Evolutionary conservation across 2,888 invertebrate species (phyloP).

Genomic region (Strigamia maritima): DNA sequence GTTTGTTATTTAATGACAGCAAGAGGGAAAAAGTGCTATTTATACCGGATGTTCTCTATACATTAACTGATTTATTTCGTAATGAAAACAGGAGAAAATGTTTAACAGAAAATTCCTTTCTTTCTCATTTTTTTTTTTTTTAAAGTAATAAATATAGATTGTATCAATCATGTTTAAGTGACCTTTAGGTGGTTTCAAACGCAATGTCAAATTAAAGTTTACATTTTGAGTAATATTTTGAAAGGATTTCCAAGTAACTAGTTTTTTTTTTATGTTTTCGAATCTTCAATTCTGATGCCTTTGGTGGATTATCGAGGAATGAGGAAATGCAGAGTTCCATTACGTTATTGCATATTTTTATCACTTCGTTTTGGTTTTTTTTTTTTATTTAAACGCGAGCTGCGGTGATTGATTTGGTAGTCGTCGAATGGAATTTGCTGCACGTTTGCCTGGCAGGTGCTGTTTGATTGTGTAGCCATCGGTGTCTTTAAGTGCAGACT

Average conservation of each 20-base stretch:
- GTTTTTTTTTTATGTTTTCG: neutral
- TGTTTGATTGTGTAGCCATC: conserved; percentile 30
- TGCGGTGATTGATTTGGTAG: conserved; percentile 9
- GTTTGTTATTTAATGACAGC: neutral
- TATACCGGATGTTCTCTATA: neutral
- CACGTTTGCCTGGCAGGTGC: conserved; percentile 28
- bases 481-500: conserved; percentile 33
- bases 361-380: neutral
- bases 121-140: too few relatives aligned
- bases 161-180: neutral
- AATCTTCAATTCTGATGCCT: neutral
- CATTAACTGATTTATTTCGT: neutral
- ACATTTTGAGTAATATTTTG: too few relatives aligned
- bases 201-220: too few relatives aligned
- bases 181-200: neutral
- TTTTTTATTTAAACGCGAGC: conserved; percentile 12
- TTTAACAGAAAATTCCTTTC: too few relatives aligned
- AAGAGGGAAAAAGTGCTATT: neutral
- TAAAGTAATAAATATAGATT: too few relatives aligned
- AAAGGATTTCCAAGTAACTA: too few relatives aligned
- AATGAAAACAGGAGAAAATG: neutral
- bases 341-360: conserved; percentile 10
- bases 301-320: neutral
- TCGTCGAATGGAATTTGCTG: neutral
- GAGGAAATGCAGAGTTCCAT: neutral